Base-by-base conservation (phyloP, 2,113 vertebrate genomes). In the Oenanthe oenanthe region DNA sequence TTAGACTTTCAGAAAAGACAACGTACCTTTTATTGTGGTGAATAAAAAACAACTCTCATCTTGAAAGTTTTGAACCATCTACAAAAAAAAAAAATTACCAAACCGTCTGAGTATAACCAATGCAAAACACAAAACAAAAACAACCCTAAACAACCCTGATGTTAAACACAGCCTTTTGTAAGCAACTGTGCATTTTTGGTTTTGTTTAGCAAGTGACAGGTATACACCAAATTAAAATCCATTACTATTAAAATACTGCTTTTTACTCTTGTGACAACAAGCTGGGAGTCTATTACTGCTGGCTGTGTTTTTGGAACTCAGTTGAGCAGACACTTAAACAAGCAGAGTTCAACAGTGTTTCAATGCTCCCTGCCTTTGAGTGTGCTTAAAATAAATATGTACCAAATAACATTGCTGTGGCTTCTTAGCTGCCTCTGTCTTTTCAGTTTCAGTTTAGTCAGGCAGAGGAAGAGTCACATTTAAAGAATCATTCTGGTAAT, bases 31-130 rank as follows among this genome's bases (percentile, higher is more conserved):
- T 96, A 99, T 97, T 88, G 98, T 98, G 97, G 98, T 98, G 97
- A 99, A 98, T 96, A 99, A 97, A 98, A 99, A 99, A 96, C 99
- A 99, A 97, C 98, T 99, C 97, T 99, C 99, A 92, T 99, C 99
- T 82, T 98, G 98, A 96, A 99, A 98, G 97, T 99, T 99, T 93
- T 99, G 99, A 98, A 99, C 99, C 99, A 99, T 99, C 99, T 99
- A 86, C 51, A 56, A 43, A 60, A 65, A 36, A 36, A 26, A 47
- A 40, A 67, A n/a, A 34, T 40, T 87, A 22, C 65, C 32, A 89
- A 82, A 68, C 32, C 13, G 28, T 65, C 15, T 58, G 6, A 57
- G 5, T 24, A 14, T 3, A 17, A 50, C 8, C 31, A 47, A 22
- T 6, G 10, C 25, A 34, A 71, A 70, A 48, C 12, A 32, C 32